Percentiles rank a stretch among this genome's conserved stretches.
Conservation (phyloP, 2,113 vertebrate species). For the Bubo scandiacus region DNA sequence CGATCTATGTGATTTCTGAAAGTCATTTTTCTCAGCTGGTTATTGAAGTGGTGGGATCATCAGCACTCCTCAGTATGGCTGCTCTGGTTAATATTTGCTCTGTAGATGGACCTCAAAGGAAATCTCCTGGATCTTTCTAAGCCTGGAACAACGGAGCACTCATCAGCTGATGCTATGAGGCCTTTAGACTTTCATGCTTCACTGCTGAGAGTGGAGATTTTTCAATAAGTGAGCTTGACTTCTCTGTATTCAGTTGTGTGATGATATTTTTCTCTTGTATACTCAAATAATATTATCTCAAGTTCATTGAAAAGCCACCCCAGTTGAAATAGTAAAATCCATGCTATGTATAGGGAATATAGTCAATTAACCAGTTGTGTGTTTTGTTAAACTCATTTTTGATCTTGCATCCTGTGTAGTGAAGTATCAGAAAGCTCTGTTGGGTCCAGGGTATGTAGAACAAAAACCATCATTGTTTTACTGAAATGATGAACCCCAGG, state of each 20-base stretch:
- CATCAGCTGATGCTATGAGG: not conserved
- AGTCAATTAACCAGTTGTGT: not conserved
- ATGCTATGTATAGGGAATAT: not conserved
- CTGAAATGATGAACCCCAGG: not conserved
- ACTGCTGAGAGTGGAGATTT: not conserved
- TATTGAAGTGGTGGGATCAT: not conserved
- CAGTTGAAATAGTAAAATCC: not conserved
- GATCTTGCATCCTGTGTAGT: not conserved
- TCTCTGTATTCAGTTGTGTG: not conserved
- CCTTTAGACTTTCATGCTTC: not conserved
- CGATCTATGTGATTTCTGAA: not conserved
- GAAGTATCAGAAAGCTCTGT: not conserved
- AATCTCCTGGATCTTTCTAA: not conserved
- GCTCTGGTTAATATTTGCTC: not conserved
- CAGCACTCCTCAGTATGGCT: not conserved
- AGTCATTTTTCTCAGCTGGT: not conserved
- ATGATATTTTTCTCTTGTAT: not conserved
- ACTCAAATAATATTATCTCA: not conserved
- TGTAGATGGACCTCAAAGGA: not conserved
- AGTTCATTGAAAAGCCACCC: not conserved
- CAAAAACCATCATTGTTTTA: not conserved
- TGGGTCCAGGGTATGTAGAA: not conserved
- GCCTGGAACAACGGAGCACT: not conserved
- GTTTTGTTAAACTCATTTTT: not conserved
- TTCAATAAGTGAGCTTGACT: not conserved